Conservation (phyloP, 1,140 invertebrate species). For the Drosophila mayri region DNA sequence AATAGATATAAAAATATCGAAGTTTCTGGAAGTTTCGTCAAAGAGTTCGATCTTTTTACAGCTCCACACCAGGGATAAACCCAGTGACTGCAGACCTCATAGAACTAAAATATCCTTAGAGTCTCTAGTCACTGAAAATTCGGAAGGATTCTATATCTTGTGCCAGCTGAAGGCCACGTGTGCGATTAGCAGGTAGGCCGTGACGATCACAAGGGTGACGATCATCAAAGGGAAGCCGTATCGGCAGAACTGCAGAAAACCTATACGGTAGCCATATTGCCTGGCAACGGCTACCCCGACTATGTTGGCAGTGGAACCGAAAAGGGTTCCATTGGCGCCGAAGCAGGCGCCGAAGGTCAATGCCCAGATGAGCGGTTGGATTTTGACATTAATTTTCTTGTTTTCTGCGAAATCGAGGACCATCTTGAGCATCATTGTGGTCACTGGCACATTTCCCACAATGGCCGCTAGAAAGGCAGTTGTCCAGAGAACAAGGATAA, state of each 20-base stretch:
- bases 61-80: neutral
- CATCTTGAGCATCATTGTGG: slow-evolving; percentile 1
- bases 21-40: neutral
- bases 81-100: neutral
- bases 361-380: neutral
- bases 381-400: neutral
- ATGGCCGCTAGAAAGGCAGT: neutral
- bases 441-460: slow-evolving; percentile 1
- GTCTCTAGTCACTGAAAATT: neutral
- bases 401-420: neutral
- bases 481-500: neutral
- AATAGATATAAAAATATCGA: neutral
- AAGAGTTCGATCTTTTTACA: neutral
- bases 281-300: neutral
- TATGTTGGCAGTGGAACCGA: slow-evolving; percentile 1
- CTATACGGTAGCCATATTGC: neutral
- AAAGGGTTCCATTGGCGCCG: neutral
- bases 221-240: neutral
- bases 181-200: neutral
- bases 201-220: neutral
- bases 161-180: neutral
- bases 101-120: neutral
- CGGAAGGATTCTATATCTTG: neutral
- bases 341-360: neutral
- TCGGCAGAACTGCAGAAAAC: neutral